phyloP scores from a whole-genome alignment of 2,797 vertebrate genomes.

The Staurois parvus region DNA sequence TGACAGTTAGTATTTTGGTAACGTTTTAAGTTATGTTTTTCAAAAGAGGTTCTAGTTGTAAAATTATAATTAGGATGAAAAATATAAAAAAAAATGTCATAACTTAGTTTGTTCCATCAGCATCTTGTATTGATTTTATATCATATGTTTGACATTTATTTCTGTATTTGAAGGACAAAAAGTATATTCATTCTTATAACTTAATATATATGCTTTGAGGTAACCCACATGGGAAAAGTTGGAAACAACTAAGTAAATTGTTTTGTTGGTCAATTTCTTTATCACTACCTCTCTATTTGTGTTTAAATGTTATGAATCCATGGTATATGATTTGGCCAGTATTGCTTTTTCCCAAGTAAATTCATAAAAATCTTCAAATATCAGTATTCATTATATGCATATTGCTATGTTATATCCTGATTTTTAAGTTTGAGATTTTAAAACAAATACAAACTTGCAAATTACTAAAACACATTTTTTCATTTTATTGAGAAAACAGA shows the following conservation, averaged over 20 bases:
- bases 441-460: too few relatives aligned
- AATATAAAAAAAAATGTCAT: not conserved
- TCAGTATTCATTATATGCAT: too few relatives aligned
- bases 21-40: slow-evolving; percentile 77
- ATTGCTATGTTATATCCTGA: too few relatives aligned
- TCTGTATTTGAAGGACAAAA: not conserved
- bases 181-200: not conserved
- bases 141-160: not conserved
- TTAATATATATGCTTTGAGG: not conserved
- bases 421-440: too few relatives aligned
- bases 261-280: not conserved
- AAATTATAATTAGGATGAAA: not conserved
- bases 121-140: not conserved
- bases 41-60: slow-evolving; percentile 50
- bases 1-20: slow-evolving; percentile 93
- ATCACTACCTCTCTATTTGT: not conserved
- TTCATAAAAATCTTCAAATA: too few relatives aligned
- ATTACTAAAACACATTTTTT: too few relatives aligned
- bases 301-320: not conserved
- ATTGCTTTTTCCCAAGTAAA: too few relatives aligned
- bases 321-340: too few relatives aligned
- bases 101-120: not conserved
- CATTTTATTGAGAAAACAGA: too few relatives aligned
- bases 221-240: not conserved
- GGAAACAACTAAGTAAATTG: not conserved